These are phyloP conservation scores for Diachasma alloeum DNA, from an alignment of 1,140 invertebrate genomes.

Conservation along the genomic window DNA sequence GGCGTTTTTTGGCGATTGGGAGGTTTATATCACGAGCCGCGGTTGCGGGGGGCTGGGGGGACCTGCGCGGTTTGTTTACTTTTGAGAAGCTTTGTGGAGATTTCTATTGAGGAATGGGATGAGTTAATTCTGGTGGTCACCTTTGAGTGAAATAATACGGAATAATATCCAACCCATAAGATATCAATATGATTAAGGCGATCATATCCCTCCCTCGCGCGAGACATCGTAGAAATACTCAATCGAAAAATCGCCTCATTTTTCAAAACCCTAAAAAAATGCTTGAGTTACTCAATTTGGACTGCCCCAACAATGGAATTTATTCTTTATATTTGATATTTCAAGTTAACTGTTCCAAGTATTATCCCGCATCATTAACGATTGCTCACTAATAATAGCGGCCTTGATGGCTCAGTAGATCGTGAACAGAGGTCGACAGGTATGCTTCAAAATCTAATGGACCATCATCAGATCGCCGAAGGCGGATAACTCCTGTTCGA, in stretches of 20 bases:
- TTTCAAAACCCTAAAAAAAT: too few species aligned
- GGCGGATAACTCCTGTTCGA: neutral
- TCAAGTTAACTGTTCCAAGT: neutral
- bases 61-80: neutral
- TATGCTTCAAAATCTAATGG: neutral
- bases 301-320: neutral
- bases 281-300: too few species aligned
- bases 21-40: too few species aligned
- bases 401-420: constrained; percentile 42
- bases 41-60: neutral
- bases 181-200: too few species aligned
- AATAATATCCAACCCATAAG: too few species aligned
- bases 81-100: neutral
- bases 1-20: too few species aligned
- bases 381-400: constrained; percentile 45
- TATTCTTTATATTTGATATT: neutral
- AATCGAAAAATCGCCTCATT: too few species aligned
- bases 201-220: too few species aligned
- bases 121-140: too few species aligned
- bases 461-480: neutral
- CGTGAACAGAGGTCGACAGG: constrained; percentile 29
- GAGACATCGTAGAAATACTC: too few species aligned
- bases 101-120: neutral
- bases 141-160: too few species aligned
- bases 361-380: constrained; percentile 50